Evolutionary conservation across 2,797 vertebrate species (phyloP), one percentile per base, ranked within the genome.

Genomic region (Lagocephalus sceleratus): DNA sequence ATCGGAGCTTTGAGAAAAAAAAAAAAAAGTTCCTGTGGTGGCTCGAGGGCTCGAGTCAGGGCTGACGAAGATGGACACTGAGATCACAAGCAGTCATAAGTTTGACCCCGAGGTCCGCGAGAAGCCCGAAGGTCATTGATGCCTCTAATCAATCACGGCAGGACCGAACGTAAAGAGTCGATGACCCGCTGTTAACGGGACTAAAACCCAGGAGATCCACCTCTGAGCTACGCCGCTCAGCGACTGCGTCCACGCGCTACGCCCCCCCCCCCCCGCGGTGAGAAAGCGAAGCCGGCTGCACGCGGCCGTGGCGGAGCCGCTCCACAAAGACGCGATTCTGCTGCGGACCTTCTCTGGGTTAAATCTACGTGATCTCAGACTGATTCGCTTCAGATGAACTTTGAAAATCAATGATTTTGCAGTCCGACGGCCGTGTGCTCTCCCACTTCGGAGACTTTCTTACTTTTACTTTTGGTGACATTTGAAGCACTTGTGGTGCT

Each of bases 41-140:
- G 12, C 32, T 35, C 3, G 11, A 35, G 32, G 32, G 32, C 10
- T 35, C n/a, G 3, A 35, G 32, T 12, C 3, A 8, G 17, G 41
- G 23, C 41, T 10, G 14, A 19, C 39, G 9, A 19, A 57, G 26
- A 6, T 40, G 39, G 35, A 55, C 20, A 43, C 17, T 25, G 32
- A 20, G 57, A 54, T 54, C 66, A 53, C 22, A 42, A 20, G 22
- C 29, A 54, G 54, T 70, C 66, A 51, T 51, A 51, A 63, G 57
- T 49, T 54, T 48, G 66, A 66, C 57, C 60, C 45, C 14, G 2
- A 47, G 55, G 42, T 42, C 21, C 50, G 21, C 46, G 57, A 43
- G 32, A 14, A 35, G 32, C 32, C 12, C 12, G 12, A 12, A 35
- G 11, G 32, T 35, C 32, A 10, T 12, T 14, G 32, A 35, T 14